phyloP scores from a whole-genome alignment of 2,888 invertebrate genomes.

The Hypomecis punctinalis region DNA sequence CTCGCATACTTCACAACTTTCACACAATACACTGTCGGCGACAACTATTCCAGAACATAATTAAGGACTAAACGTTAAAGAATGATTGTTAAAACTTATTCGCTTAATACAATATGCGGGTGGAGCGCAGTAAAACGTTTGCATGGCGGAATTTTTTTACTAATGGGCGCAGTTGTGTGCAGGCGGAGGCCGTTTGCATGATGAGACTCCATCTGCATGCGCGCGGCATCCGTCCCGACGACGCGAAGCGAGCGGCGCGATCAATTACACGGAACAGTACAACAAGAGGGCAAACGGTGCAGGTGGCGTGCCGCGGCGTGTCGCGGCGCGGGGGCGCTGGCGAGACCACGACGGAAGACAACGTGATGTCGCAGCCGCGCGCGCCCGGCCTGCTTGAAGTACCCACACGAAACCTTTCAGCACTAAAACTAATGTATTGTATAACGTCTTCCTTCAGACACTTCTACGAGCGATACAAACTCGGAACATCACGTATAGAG shows the following conservation, averaged over 20 bases:
- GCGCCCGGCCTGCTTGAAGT: neutral
- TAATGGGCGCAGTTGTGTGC: neutral
- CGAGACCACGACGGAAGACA: neutral
- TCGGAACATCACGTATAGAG: neutral
- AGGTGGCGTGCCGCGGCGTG: neutral
- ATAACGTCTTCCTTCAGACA: neutral
- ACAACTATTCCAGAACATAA: slow-evolving; percentile 9
- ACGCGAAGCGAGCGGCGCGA: neutral
- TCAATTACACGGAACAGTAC: neutral
- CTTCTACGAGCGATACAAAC: neutral
- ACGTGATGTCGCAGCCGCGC: neutral
- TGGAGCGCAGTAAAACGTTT: neutral
- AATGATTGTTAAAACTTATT: neutral
- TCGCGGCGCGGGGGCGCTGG: neutral
- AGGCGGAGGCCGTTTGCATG: neutral
- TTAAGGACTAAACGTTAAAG: slow-evolving; percentile 4
- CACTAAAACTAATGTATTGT: slow-evolving; percentile 8
- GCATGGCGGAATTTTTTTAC: neutral
- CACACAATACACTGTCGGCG: slow-evolving; percentile 8
- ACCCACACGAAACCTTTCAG: slow-evolving; percentile 7
- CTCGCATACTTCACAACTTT: slow-evolving; percentile 15
- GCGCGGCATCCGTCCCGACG: slow-evolving; percentile 1
- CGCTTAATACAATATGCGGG: neutral
- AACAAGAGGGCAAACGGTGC: neutral
- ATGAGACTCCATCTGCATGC: neutral